Base-by-base conservation (phyloP, 1,140 invertebrate species). In the Phocides pigmalion region DNA sequence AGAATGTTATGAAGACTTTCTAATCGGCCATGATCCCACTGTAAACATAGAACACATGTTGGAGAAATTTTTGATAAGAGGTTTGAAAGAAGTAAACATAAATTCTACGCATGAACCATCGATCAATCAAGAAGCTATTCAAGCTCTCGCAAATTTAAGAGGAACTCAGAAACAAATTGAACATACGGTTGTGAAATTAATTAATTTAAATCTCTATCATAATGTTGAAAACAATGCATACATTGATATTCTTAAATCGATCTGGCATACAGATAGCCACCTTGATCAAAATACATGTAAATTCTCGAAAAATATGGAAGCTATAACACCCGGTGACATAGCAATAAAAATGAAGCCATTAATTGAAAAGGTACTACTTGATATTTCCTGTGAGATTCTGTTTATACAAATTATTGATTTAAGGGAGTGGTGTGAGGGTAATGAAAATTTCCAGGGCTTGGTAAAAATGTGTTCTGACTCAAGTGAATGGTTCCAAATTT, bases 401-500 rank as follows among this genome's bases (percentile, higher is more conserved):
- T n/a, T 69, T n/a, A 64, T 16, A 8, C 49, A 62, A 16, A 20
- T 44, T 39, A 3, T 39, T 32, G 53, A 83, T 59, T 15, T 83
- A 12, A 56, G 74, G 8, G 58, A 65, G 14, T 35, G 85, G 12
- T 73, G 74, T 14, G 50, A 22, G 32, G 12, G 42, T n/a, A 62
- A 77, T 66, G 16, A 67, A 6, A 8, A 64, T 9, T 53, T 78
- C 14, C 54, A 62, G n/a, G 58, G 66, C 12, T 58, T 90, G 46
- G 17, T 82, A 11, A 72, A 72, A 58, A 77, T 66, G 17, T 76
- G 79, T 74, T 44, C 65, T 19, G 32, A 62, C 25, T 87, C 83
- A 25, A 11, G 72, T 12, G 49, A 74, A 35, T 85, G 86, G 56
- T 90, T 86, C 49, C 82, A 89, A 76, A 84, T 87, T 22, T 82